Evolutionary conservation across 2,797 vertebrate genomes (phyloP).

Genomic region (Leptoclinus maculatus): DNA sequence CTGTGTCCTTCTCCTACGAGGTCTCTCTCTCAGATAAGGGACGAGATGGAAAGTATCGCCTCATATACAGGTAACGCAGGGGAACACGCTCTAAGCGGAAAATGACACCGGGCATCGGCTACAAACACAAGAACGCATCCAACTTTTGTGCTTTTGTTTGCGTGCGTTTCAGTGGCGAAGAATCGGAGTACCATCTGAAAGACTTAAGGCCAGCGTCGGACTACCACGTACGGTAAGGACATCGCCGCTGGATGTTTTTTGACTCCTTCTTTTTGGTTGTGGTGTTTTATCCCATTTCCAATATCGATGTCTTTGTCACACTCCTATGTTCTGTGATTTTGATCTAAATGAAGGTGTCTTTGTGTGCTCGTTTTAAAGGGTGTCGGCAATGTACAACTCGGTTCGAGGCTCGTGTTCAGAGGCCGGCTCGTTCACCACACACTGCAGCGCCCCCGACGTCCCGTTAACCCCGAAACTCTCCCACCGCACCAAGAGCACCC

Average conservation of each 20-base stretch:
- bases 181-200: constrained; percentile 95
- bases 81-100: accelerated
- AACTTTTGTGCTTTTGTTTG: not conserved
- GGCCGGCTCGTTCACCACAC: constrained; percentile 92
- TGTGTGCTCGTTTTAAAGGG: constrained; percentile 78
- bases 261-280: not conserved
- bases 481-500: constrained; percentile 93
- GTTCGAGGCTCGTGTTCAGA: constrained; percentile 94
- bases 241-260: no score
- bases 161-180: constrained; percentile 89
- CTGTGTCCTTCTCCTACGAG: constrained; percentile 93
- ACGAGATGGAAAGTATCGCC: constrained; percentile 93
- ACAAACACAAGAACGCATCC: not conserved
- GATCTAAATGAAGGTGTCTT: accelerated
- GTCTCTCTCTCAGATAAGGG: constrained; percentile 96
- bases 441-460: constrained; percentile 92
- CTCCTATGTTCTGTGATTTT: not conserved
- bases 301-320: not conserved
- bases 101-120: not conserved
- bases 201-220: constrained; percentile 96
- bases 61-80: constrained; percentile 93
- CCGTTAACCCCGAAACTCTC: constrained; percentile 92
- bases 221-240: constrained; percentile 95
- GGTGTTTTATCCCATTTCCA: not conserved
- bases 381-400: constrained; percentile 91